phyloP scores from a whole-genome alignment of 2,888 invertebrate genomes.

The Caenorhabditis imperialis region DNA sequence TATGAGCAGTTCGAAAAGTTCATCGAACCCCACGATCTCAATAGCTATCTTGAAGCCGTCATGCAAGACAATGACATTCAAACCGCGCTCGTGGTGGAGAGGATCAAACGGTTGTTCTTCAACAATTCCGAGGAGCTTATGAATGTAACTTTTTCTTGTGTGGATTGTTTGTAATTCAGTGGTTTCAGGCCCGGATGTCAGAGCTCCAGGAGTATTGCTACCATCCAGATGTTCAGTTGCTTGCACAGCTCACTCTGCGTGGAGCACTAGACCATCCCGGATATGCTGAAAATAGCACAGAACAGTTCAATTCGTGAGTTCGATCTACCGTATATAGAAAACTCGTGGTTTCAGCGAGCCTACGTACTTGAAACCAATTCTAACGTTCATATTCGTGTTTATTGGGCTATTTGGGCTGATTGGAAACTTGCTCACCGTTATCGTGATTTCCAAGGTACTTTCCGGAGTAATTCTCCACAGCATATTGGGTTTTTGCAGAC shows the following conservation, averaged over 20 bases:
- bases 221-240: constrained; percentile 34
- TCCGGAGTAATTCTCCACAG: background rate
- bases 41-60: background rate
- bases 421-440: constrained; percentile 73
- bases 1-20: background rate
- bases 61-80: constrained; percentile 23
- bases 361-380: constrained; percentile 53
- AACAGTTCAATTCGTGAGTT: constrained; percentile 19
- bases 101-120: constrained; percentile 19
- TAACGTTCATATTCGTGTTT: constrained; percentile 69
- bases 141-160: constrained; percentile 2
- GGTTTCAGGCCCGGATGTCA: constrained; percentile 5
- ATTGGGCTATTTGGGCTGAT: constrained; percentile 73
- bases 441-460: constrained; percentile 60
- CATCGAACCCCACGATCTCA: background rate
- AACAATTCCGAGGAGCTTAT: constrained; percentile 12
- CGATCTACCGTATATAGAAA: background rate
- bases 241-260: constrained; percentile 28
- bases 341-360: constrained; percentile 21
- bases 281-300: background rate
- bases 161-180: too few species aligned
- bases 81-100: constrained; percentile 5
- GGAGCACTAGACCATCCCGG: constrained; percentile 18
- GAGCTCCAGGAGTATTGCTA: constrained; percentile 25
- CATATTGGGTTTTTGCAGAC: constrained; percentile 53